Evolutionary conservation across 2,113 vertebrate genomes (phyloP).

Genomic region (Cyprinodon brontotheroides): DNA sequence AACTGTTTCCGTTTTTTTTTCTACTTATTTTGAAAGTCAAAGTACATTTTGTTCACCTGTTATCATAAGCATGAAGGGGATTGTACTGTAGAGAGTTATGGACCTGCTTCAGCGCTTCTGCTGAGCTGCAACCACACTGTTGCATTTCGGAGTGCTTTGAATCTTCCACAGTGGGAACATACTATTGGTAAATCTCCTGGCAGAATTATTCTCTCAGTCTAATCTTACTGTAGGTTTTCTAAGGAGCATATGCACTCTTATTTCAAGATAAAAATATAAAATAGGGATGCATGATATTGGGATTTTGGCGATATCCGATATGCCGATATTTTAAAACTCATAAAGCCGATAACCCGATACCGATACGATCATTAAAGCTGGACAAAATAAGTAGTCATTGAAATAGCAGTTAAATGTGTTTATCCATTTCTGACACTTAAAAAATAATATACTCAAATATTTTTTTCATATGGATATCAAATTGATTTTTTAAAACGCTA

Average conservation of each 20-base stretch:
- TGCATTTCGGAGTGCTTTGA: too few relatives aligned
- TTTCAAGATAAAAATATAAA: background rate
- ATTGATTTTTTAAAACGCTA: too few relatives aligned
- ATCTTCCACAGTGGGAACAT: background rate
- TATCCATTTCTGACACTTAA: too few relatives aligned
- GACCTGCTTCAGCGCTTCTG: background rate
- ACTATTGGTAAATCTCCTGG: background rate
- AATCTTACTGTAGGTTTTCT: background rate
- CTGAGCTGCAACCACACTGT: slow-evolving; percentile 22
- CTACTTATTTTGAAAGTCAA: slow-evolving; percentile 2
- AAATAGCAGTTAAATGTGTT: too few relatives aligned
- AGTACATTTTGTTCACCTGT: background rate
- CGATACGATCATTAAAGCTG: too few relatives aligned
- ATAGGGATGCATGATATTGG: too few relatives aligned
- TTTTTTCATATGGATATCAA: too few relatives aligned
- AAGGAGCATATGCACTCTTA: background rate
- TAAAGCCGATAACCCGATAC: too few relatives aligned
- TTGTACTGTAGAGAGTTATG: background rate
- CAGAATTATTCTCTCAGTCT: background rate
- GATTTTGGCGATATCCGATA: too few relatives aligned
- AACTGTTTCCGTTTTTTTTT: slow-evolving; percentile 32
- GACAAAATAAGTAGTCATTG: too few relatives aligned
- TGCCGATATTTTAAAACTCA: too few relatives aligned
- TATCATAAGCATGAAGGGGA: background rate
- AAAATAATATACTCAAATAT: too few relatives aligned